These are phyloP conservation scores for Esox niger DNA, from an alignment of 2,113 vertebrate species.

Conservation along the genomic window DNA sequence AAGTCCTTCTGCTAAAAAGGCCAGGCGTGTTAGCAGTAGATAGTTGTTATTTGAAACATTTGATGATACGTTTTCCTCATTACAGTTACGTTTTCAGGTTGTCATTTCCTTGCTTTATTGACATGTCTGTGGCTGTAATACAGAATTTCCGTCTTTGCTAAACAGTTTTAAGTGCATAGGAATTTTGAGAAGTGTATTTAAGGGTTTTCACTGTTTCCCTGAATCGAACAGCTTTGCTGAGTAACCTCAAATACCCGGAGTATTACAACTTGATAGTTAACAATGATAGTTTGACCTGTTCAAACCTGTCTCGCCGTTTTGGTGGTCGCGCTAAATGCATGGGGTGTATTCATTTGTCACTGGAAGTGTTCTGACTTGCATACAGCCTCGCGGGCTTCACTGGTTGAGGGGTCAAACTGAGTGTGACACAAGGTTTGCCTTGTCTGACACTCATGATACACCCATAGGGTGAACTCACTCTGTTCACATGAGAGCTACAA, in stretches of 20 bases:
- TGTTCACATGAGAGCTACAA: not conserved
- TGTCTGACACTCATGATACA: not conserved
- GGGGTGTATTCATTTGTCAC: not conserved
- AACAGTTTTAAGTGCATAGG: not conserved
- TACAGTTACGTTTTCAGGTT: not conserved
- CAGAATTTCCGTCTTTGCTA: not conserved
- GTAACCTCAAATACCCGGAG: not conserved
- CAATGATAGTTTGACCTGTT: not conserved
- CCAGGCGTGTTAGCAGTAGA: not conserved
- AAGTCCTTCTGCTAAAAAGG: conserved; percentile 15
- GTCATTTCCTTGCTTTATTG: not conserved
- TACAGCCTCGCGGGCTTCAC: not conserved
- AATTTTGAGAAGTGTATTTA: not conserved
- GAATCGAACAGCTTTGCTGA: not conserved
- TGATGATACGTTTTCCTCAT: not conserved
- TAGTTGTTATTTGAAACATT: not conserved
- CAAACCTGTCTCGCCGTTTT: not conserved
- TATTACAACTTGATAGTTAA: too few relatives aligned
- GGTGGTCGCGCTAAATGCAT: not conserved
- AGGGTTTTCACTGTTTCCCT: not conserved
- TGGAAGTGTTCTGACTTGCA: not conserved
- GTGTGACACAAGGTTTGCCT: not conserved
- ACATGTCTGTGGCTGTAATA: not conserved
- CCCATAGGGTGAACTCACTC: not conserved
- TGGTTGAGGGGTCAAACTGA: not conserved